These are phyloP conservation scores for Gambusia yucatana DNA, from an alignment of 2,797 vertebrate genomes.

Conservation along the genomic window DNA sequence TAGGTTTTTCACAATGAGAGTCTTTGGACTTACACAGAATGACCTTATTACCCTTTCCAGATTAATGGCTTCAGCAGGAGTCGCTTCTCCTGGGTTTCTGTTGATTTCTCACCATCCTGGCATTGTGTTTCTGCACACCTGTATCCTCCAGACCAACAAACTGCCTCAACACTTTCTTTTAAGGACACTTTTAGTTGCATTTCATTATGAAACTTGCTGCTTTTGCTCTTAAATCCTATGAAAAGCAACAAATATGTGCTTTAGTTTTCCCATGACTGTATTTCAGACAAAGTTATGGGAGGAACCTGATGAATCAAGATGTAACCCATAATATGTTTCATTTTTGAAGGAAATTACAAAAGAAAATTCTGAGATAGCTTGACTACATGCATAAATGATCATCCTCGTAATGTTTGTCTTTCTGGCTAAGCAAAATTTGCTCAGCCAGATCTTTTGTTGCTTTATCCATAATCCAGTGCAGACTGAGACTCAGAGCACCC, in stretches of 20 bases:
- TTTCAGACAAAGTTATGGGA: neutral
- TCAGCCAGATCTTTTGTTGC: neutral
- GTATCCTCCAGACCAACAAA: neutral
- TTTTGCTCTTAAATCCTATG: neutral
- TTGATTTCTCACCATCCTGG: neutral
- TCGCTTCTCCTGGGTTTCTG: neutral
- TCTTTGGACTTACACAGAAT: neutral
- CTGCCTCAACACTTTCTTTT: neutral
- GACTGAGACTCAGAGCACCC: constrained; percentile 19
- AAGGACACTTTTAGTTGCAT: neutral
- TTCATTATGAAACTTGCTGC: neutral
- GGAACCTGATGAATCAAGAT: neutral
- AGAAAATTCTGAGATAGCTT: too few species aligned
- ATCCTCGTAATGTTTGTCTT: neutral
- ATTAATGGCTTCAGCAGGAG: neutral
- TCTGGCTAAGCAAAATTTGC: neutral
- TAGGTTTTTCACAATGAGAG: neutral
- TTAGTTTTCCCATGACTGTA: neutral
- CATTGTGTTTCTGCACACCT: neutral
- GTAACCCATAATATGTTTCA: neutral
- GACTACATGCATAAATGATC: neutral
- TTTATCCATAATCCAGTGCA: constrained; percentile 4
- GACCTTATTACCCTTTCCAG: neutral
- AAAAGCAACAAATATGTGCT: neutral
- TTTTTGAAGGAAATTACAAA: neutral